Conservation (phyloP, 2,888 invertebrate species). For the Bembecia ichneumoniformis region DNA sequence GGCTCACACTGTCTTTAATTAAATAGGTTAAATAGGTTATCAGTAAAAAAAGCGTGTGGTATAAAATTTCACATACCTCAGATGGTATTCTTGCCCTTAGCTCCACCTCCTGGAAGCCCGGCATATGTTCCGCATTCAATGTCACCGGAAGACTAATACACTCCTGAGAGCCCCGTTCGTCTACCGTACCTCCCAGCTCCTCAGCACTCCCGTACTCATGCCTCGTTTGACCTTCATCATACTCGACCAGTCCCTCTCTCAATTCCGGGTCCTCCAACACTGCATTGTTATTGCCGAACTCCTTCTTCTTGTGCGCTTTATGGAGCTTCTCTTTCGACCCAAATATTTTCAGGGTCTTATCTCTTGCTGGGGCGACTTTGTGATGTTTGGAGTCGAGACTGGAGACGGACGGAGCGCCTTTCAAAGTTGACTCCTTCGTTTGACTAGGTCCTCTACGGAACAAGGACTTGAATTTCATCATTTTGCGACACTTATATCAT, state of each 20-base stretch:
- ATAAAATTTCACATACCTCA: constrained; percentile 36
- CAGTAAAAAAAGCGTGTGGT: neutral
- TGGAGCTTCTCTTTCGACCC: constrained; percentile 69
- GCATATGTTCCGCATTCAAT: constrained; percentile 62
- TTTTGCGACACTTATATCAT: constrained; percentile 68
- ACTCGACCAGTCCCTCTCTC: constrained; percentile 43
- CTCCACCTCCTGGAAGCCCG: constrained; percentile 64
- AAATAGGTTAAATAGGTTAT: neutral
- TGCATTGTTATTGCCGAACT: constrained; percentile 63
- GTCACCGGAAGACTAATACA: constrained; percentile 62
- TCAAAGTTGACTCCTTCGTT: constrained; percentile 66
- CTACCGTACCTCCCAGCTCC: constrained; percentile 51
- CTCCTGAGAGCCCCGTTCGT: constrained; percentile 59
- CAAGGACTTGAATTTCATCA: constrained; percentile 93
- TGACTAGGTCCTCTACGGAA: constrained; percentile 88
- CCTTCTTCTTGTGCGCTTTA: constrained; percentile 59
- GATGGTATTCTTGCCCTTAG: constrained; percentile 57
- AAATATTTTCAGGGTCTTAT: constrained; percentile 64
- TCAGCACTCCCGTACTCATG: constrained; percentile 61
- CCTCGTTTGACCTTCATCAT: constrained; percentile 45
- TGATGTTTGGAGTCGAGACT: constrained; percentile 76
- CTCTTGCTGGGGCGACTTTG: constrained; percentile 62
- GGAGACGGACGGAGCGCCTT: constrained; percentile 76
- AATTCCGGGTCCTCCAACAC: constrained; percentile 64
- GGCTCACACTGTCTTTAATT: too few species aligned